These are phyloP conservation scores for Petrocephalus schoutedeni DNA, from an alignment of 2,797 vertebrate genomes.

Conservation along the genomic window DNA sequence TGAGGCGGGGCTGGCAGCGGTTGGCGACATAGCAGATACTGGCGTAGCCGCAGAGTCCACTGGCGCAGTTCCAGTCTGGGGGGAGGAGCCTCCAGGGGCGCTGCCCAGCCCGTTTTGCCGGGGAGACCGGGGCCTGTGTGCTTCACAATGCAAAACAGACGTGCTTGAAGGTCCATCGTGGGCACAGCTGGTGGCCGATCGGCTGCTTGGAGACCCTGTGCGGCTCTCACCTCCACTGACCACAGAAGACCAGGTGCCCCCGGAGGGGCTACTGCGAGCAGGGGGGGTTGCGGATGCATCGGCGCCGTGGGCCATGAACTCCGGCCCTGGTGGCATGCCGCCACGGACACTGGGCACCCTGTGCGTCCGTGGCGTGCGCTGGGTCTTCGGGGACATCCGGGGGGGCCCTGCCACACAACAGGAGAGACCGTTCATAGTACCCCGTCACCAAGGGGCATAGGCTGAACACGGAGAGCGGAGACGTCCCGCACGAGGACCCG, in stretches of 20 bases:
- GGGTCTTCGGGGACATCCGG: conserved; percentile 98
- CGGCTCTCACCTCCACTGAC: conserved; percentile 87
- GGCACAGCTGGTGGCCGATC: not conserved
- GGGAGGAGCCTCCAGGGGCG: conserved; percentile 69
- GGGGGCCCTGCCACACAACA: conserved; percentile 74
- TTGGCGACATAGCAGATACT: conserved; percentile 77
- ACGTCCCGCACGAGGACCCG: not conserved
- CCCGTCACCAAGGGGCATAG: not conserved
- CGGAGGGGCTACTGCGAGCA: conserved; percentile 81
- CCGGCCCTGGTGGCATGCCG: conserved; percentile 76
- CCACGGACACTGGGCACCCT: conserved; percentile 84
- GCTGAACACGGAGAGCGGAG: not conserved
- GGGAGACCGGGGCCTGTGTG: conserved; percentile 91
- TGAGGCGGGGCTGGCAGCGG: conserved; percentile 81
- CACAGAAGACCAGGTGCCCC: conserved; percentile 96
- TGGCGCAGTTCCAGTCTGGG: conserved; percentile 79
- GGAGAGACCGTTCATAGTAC: not conserved
- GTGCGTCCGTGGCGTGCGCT: conserved; percentile 89
- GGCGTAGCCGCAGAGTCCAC: conserved; percentile 73
- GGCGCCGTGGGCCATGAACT: conserved; percentile 85
- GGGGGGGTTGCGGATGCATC: conserved; percentile 75
- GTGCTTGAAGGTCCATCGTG: not conserved
- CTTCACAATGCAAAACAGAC: conserved; percentile 51
- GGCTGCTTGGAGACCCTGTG: not conserved
- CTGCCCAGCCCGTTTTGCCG: conserved; percentile 78